A percentile compares a stretch with the other conserved stretches of the same genome.
These are phyloP conservation scores for Mystacornis crossleyi DNA, from an alignment of 2,113 vertebrate species.

Conservation along the genomic window DNA sequence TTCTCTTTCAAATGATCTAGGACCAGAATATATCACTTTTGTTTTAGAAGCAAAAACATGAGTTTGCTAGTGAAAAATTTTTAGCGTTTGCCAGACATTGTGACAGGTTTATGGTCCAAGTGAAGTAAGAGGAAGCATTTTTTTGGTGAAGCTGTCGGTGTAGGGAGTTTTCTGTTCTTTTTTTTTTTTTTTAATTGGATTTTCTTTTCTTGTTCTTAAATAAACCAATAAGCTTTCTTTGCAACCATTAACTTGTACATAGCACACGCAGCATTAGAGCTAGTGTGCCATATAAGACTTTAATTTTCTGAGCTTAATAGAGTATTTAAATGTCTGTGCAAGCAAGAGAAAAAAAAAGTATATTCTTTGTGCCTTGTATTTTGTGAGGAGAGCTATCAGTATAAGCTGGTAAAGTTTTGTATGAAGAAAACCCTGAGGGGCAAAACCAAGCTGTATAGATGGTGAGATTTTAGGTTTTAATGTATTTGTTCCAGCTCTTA, in stretches of 20 bases:
- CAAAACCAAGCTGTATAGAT: conserved; percentile 78
- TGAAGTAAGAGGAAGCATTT: conserved; percentile 75
- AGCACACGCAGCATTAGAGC: conserved; percentile 72
- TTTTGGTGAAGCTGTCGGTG: conserved; percentile 52
- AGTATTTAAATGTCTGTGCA: conserved; percentile 89
- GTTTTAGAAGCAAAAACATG: conserved; percentile 55
- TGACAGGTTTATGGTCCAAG: conserved; percentile 78
- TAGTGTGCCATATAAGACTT: conserved; percentile 80
- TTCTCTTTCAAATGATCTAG: conserved; percentile 57
- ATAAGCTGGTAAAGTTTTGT: conserved; percentile 82
- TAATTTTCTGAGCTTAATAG: conserved; percentile 81
- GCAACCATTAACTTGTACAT: conserved; percentile 79
- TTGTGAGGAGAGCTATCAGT: conserved; percentile 77
- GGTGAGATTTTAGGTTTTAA: conserved; percentile 82
- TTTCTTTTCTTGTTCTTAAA: conserved; percentile 66
- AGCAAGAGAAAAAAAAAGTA: conserved; percentile 88
- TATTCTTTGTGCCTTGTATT: conserved; percentile 99
- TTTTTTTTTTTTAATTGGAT: conserved; percentile 29
- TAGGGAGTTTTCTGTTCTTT: not conserved
- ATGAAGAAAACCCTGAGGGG: conserved; percentile 81
- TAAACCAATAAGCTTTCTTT: conserved; percentile 55
- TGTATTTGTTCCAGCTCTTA: conserved; percentile 92
- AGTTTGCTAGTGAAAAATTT: conserved; percentile 37
- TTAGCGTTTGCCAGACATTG: conserved; percentile 66
- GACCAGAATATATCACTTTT: conserved; percentile 66